These are phyloP conservation scores for Marcusenius ussheri DNA, from an alignment of 2,113 vertebrate species.

Conservation along the genomic window DNA sequence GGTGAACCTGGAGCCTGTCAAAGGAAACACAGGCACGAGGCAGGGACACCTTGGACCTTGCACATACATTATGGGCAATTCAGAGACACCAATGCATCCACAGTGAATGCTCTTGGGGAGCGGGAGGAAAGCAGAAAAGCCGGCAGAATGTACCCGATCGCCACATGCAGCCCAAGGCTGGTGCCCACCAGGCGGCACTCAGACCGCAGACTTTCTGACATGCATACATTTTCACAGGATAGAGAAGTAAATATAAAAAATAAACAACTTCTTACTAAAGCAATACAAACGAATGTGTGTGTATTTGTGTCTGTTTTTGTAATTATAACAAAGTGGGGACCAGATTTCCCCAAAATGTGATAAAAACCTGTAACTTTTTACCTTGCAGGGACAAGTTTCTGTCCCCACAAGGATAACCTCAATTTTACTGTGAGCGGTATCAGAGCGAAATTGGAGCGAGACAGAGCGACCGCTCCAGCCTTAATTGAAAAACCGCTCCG, in stretches of 20 bases:
- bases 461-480: no score
- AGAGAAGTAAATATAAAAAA: not conserved
- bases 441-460: no score
- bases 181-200: not conserved
- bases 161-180: not conserved
- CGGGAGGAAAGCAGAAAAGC: not conserved
- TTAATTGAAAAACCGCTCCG: no score
- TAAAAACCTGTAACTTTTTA: not conserved
- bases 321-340: not conserved
- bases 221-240: not conserved
- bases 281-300: not conserved
- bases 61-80: not conserved
- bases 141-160: not conserved
- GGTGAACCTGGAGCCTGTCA: not conserved
- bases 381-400: not conserved
- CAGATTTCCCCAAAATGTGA: not conserved
- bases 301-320: not conserved
- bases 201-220: not conserved
- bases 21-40: not conserved
- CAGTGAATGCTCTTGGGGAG: not conserved
- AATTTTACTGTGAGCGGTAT: no score
- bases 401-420: not conserved
- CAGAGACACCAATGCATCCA: not conserved
- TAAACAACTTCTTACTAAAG: not conserved
- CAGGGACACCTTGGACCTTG: not conserved